A percentile compares a stretch with the other conserved stretches of the same genome.
Conservation (phyloP, 1,140 invertebrate genomes). For the Drosophila nebulosa region DNA sequence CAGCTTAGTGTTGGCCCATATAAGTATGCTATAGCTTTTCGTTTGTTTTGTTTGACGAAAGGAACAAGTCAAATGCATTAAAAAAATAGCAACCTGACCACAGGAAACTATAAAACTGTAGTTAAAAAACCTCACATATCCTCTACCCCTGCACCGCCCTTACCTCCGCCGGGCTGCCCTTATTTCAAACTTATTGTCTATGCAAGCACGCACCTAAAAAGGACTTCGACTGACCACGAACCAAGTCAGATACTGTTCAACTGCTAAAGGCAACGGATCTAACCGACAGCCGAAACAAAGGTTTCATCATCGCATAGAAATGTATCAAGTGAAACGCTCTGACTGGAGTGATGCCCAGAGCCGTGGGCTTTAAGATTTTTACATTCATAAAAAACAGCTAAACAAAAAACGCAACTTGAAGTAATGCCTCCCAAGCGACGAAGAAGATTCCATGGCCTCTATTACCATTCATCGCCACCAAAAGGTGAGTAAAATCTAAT, state of each 20-base stretch:
- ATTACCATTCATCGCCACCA: slow-evolving; percentile 83
- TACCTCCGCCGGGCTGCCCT: background rate
- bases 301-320: slow-evolving; percentile 8
- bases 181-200: slow-evolving; percentile 30
- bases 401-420: background rate
- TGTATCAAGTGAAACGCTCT: slow-evolving; percentile 29
- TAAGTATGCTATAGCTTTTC: slow-evolving; percentile 35
- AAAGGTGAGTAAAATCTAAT: slow-evolving; percentile 81
- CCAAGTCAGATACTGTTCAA: slow-evolving; percentile 65
- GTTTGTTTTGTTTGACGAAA: slow-evolving; percentile 10
- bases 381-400: background rate
- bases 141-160: no score
- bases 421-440: slow-evolving; percentile 76
- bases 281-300: background rate
- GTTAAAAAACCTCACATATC: background rate
- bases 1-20: slow-evolving; percentile 14
- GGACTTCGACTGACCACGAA: slow-evolving; percentile 7
- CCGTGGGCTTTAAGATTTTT: slow-evolving; percentile 47
- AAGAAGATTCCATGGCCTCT: slow-evolving; percentile 81
- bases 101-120: slow-evolving; percentile 1
- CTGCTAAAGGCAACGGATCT: slow-evolving; percentile 45
- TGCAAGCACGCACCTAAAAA: slow-evolving; percentile 39
- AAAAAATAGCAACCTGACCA: background rate
- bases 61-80: slow-evolving; percentile 30
- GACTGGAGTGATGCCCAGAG: slow-evolving; percentile 56